Conservation (phyloP, 2,797 vertebrate species). For the Paguma larvata region DNA sequence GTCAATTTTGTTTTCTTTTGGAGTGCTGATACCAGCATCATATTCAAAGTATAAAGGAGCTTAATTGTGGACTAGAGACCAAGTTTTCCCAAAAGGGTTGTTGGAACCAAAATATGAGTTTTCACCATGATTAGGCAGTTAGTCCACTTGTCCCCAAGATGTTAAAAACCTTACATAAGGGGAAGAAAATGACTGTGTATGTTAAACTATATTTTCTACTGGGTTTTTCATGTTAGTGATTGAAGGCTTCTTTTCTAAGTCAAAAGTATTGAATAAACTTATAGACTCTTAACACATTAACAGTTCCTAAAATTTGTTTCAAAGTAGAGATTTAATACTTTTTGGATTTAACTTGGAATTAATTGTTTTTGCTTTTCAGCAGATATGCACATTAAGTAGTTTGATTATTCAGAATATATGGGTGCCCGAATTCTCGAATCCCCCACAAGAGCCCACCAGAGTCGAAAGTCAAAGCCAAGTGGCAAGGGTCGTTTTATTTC, state of each 20-base stretch:
- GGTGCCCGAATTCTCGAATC: too few relatives aligned
- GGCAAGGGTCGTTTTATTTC: too few relatives aligned
- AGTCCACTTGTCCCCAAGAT: background rate
- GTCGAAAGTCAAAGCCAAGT: too few relatives aligned
- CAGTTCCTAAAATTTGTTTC: background rate
- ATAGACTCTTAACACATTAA: background rate
- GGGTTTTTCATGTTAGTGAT: background rate
- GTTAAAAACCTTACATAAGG: background rate
- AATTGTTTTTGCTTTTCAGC: background rate
- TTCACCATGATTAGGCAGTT: background rate
- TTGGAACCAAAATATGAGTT: background rate
- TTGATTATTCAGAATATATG: background rate
- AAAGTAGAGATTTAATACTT: background rate
- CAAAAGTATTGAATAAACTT: background rate
- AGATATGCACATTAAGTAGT: background rate
- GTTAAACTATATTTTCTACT: background rate
- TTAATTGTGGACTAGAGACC: background rate
- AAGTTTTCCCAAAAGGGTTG: background rate
- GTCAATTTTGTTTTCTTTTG: background rate
- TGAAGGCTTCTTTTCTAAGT: background rate
- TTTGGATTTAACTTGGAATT: background rate
- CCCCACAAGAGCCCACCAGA: too few relatives aligned
- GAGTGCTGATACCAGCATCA: background rate
- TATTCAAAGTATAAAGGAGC: background rate
- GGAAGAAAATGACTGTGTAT: background rate